Evolutionary conservation across 2,888 invertebrate species (phyloP).

Genomic region (Tridacna gigas): DNA sequence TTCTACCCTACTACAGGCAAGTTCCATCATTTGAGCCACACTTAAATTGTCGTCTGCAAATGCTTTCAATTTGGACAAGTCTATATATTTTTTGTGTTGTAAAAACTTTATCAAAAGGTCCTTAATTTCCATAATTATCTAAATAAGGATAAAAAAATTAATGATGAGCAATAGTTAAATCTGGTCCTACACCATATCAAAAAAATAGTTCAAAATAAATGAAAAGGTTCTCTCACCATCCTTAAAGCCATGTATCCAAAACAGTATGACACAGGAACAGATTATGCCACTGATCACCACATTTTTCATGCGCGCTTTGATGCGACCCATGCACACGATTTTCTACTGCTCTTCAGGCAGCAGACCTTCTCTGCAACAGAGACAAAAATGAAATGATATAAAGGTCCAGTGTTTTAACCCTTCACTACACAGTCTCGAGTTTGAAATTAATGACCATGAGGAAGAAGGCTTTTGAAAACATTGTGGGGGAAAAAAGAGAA

Average conservation of each 20-base stretch:
- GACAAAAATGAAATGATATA: neutral
- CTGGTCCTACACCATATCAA: neutral
- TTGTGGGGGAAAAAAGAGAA: neutral
- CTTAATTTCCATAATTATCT: too few relatives aligned
- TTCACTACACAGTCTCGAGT: neutral
- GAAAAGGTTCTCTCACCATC: conserved; percentile 64
- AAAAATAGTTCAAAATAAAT: neutral
- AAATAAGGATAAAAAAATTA: neutral
- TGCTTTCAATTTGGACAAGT: too few relatives aligned
- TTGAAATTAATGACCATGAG: neutral
- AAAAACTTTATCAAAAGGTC: too few relatives aligned
- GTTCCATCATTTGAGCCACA: too few relatives aligned
- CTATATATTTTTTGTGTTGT: too few relatives aligned
- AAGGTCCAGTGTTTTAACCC: neutral
- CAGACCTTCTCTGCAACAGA: neutral
- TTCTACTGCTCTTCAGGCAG: neutral
- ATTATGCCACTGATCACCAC: conserved; percentile 68
- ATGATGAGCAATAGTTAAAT: neutral
- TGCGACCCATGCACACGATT: conserved; percentile 49
- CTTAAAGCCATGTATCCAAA: conserved; percentile 73
- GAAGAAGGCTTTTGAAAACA: neutral
- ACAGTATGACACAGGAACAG: conserved; percentile 64
- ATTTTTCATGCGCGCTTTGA: conserved; percentile 67
- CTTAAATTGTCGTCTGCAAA: too few relatives aligned
- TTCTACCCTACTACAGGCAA: too few relatives aligned